Percentiles rank a stretch among this genome's conserved stretches.
Conservation (phyloP, 2,888 invertebrate genomes). For the Baronia brevicornis region DNA sequence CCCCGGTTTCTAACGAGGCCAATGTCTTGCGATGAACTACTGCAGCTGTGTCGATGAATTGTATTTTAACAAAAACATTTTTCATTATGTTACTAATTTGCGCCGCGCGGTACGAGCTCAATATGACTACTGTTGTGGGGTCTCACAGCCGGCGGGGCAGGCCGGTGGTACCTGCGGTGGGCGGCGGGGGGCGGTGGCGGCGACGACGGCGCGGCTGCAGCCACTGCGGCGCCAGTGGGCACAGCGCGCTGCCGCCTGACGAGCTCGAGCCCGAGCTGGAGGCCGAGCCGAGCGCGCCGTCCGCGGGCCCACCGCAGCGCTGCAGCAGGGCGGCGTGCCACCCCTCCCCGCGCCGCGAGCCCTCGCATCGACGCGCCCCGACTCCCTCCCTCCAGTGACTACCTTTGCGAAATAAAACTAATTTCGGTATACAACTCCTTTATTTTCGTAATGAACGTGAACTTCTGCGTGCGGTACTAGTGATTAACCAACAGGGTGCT, state of each 20-base stretch:
- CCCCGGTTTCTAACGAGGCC: too few relatives aligned
- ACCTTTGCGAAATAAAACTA: constrained; percentile 43
- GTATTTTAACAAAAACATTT: too few relatives aligned
- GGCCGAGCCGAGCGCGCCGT: constrained; percentile 26
- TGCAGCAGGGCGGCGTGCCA: constrained; percentile 12
- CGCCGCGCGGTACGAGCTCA: too few relatives aligned
- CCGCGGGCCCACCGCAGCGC: constrained; percentile 25
- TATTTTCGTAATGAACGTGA: too few relatives aligned
- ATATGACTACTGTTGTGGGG: too few relatives aligned
- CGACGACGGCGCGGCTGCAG: constrained; percentile 38
- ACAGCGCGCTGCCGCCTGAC: constrained; percentile 48
- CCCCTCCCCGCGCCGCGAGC: background rate
- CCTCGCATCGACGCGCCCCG: constrained; percentile 7
- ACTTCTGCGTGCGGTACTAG: too few relatives aligned
- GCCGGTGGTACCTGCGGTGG: constrained; percentile 20
- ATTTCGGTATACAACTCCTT: constrained; percentile 20
- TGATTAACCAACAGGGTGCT: too few relatives aligned
- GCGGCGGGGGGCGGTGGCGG: constrained; percentile 35
- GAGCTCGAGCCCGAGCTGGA: constrained; percentile 48
- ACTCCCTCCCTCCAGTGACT: constrained; percentile 10
- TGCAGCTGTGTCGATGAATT: too few relatives aligned
- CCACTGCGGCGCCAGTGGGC: constrained; percentile 57
- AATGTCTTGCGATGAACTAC: too few relatives aligned
- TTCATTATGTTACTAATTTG: too few relatives aligned
- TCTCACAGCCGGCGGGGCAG: too few relatives aligned